Conservation (phyloP, 2,113 vertebrate genomes). For the Actinemys pallida region DNA sequence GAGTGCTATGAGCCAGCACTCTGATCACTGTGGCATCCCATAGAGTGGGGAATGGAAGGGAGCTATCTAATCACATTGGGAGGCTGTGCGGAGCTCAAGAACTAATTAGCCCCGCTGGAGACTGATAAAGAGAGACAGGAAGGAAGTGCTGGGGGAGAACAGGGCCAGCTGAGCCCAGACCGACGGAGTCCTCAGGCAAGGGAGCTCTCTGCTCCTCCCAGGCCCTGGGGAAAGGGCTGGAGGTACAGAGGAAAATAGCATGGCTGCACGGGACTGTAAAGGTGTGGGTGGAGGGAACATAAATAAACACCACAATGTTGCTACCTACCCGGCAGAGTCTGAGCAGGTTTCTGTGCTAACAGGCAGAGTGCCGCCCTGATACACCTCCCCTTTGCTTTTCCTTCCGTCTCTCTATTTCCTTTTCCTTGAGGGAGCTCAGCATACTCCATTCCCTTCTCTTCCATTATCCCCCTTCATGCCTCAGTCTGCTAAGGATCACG, state of each 20-base stretch:
- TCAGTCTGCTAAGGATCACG: not conserved
- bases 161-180: not conserved
- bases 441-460: slow-evolving; percentile 4
- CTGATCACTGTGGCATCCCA: not conserved
- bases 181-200: not conserved
- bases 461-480: not conserved
- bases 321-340: not conserved
- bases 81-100: too few species aligned
- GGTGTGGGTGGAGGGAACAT: not conserved
- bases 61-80: not conserved
- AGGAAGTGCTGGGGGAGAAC: not conserved
- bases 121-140: too few species aligned
- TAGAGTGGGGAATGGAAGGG: not conserved
- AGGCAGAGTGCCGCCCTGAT: not conserved
- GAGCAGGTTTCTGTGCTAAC: not conserved
- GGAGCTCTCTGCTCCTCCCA: too few species aligned
- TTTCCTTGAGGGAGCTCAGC: not conserved
- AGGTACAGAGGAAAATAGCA: not conserved
- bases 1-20: not conserved
- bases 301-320: not conserved
- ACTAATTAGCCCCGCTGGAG: too few species aligned
- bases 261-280: not conserved
- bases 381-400: not conserved
- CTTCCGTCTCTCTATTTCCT: not conserved
- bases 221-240: not conserved